Percentiles rank a stretch among this genome's conserved stretches.
Conservation (phyloP, 2,797 vertebrate genomes). For the Peromyscus eremicus region DNA sequence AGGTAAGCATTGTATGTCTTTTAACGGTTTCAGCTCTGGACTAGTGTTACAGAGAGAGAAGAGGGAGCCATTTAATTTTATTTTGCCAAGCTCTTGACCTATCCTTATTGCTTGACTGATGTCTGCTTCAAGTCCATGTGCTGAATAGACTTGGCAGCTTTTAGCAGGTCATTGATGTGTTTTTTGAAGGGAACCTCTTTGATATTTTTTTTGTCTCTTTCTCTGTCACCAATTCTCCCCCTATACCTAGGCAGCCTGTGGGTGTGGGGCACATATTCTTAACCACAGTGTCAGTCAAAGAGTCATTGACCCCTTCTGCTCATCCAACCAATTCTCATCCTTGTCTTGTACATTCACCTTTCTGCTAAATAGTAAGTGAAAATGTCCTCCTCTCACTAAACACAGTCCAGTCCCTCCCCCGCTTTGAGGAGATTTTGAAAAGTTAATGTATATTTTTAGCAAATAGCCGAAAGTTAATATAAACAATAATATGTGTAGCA, state of each 20-base stretch:
- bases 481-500: background rate
- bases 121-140: background rate
- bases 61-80: background rate
- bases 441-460: background rate
- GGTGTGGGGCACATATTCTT: background rate
- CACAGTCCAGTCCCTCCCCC: background rate
- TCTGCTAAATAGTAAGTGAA: background rate
- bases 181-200: background rate
- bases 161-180: background rate
- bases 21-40: background rate
- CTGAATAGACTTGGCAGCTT: background rate
- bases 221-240: background rate
- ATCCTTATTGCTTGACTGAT: background rate
- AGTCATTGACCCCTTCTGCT: background rate
- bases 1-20: background rate
- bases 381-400: too few relatives aligned
- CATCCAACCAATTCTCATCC: background rate
- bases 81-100: conserved; percentile 10
- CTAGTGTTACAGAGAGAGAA: background rate
- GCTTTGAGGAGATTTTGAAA: background rate
- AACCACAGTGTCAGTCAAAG: background rate
- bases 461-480: background rate
- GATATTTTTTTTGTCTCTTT: background rate
- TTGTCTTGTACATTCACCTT: background rate
- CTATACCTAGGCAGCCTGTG: background rate